Conservation (phyloP, 2,113 vertebrate species). For the Stigmatopora nigra region DNA sequence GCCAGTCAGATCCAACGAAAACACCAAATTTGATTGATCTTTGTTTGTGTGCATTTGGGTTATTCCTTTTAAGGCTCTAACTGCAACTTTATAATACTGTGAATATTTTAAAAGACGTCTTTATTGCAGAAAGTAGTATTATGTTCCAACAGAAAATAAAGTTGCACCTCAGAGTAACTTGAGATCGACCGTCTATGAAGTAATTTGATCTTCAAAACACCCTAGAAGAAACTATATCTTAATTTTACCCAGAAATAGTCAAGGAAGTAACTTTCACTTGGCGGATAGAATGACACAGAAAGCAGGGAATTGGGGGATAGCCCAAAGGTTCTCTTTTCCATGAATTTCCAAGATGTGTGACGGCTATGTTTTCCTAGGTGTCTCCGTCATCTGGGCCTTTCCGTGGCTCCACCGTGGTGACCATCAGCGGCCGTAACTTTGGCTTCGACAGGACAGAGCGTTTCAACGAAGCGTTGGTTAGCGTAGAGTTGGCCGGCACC, state of each 20-base stretch:
- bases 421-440: slow-evolving; percentile 87
- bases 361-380: slow-evolving; percentile 61
- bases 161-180: not conserved
- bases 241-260: not conserved
- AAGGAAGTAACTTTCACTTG: not conserved
- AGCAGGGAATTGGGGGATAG: not conserved
- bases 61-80: not conserved
- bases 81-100: not conserved
- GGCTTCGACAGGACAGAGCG: slow-evolving; percentile 84
- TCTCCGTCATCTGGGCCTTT: slow-evolving; percentile 76
- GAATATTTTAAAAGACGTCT: not conserved
- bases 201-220: not conserved
- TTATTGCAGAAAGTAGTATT: not conserved
- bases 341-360: not conserved
- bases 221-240: not conserved
- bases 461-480: slow-evolving; percentile 76
- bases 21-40: not conserved
- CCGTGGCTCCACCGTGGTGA: slow-evolving; percentile 78
- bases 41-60: not conserved
- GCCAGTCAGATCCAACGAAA: not conserved
- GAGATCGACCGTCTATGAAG: not conserved
- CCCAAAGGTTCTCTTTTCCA: not conserved
- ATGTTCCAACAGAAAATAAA: not conserved
- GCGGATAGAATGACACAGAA: too few relatives aligned
- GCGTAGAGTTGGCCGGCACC: slow-evolving; percentile 75